Evolutionary conservation across 2,797 vertebrate species (phyloP).

Genomic region (Amniataba percoides): DNA sequence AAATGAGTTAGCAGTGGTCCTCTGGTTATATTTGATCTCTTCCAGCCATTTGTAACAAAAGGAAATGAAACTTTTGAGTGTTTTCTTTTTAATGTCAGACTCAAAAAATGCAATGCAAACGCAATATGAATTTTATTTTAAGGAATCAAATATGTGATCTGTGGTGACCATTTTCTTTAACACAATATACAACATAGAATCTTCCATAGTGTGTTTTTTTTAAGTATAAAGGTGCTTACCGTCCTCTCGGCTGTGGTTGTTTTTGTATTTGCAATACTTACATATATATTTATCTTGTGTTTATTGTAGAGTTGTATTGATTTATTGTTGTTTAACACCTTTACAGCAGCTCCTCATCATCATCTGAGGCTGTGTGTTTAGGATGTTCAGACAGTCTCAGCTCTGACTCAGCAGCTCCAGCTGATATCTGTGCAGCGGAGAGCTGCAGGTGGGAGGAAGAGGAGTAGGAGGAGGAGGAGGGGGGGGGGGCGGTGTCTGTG

Average conservation of each 20-base stretch:
- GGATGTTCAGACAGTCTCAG: conserved; percentile 30
- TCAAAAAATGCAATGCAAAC: too few relatives aligned
- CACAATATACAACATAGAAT: background rate
- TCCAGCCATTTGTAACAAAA: background rate
- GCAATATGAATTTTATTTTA: background rate
- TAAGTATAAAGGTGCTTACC: too few relatives aligned
- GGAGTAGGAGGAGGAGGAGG: conserved; percentile 8
- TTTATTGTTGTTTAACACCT: conserved; percentile 3
- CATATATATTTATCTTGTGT: background rate
- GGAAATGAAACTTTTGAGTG: background rate
- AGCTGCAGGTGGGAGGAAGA: conserved; percentile 27
- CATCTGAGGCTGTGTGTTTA: conserved; percentile 27
- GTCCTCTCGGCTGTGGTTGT: background rate
- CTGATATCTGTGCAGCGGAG: conserved; percentile 36
- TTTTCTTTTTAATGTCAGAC: too few relatives aligned
- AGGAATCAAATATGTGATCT: background rate
- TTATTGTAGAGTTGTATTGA: background rate
- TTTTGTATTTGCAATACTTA: conserved; percentile 3
- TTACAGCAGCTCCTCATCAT: conserved; percentile 8
- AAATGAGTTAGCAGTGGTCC: background rate
- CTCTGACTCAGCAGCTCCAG: conserved; percentile 69
- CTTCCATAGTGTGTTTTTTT: background rate
- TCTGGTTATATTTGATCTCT: background rate
- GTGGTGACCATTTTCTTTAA: background rate
- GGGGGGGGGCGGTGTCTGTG: background rate